Conservation (phyloP, 1,140 invertebrate species). For the Agrypnia vestita region DNA sequence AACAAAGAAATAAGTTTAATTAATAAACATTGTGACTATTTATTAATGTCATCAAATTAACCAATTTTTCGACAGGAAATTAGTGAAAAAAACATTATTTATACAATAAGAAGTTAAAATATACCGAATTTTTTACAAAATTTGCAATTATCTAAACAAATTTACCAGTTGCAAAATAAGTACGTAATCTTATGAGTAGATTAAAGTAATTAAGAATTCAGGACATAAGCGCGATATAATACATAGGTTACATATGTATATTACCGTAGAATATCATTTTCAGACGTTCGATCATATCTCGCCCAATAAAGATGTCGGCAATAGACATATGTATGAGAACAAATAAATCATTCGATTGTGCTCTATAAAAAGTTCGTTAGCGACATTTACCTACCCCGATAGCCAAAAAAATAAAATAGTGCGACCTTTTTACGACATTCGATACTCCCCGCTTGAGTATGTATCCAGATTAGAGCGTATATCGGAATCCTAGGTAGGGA, state of each 20-base stretch:
- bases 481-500: constrained; percentile 33
- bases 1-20: neutral
- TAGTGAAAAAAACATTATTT: no score
- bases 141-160: no score
- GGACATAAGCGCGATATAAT: no score
- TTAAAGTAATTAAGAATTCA: no score
- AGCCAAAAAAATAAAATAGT: neutral
- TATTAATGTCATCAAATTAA: no score
- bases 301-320: constrained; percentile 34
- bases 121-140: no score
- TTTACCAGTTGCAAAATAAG: no score
- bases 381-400: constrained; percentile 23
- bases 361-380: constrained; percentile 37
- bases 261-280: neutral
- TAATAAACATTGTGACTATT: no score
- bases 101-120: no score
- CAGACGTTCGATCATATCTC: constrained; percentile 13
- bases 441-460: constrained; percentile 35
- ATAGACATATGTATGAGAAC: constrained; percentile 17
- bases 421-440: constrained; percentile 36
- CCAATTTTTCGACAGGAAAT: no score
- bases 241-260: no score
- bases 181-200: no score
- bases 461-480: constrained; percentile 42
- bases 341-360: constrained; percentile 40